Conservation (phyloP, 2,113 vertebrate species). For the Dipodomys stephensi region DNA sequence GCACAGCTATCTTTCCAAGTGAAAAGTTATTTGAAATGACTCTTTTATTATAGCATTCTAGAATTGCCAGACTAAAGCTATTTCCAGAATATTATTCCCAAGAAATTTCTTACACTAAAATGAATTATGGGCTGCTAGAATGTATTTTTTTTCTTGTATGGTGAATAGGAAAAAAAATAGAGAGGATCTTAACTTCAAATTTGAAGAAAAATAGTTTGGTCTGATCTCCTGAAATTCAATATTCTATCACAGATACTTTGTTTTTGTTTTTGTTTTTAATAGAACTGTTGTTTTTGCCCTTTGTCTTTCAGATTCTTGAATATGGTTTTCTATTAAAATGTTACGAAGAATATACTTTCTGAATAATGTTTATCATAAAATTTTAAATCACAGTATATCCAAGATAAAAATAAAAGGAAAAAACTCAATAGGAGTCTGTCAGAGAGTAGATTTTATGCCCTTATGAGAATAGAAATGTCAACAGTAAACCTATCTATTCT, state of each 20-base stretch:
- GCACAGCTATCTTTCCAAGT: slow-evolving; percentile 45
- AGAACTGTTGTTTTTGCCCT: background rate
- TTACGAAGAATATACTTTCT: slow-evolving; percentile 28
- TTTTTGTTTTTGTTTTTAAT: background rate
- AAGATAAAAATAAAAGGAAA: slow-evolving; percentile 62
- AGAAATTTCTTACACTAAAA: slow-evolving; percentile 40
- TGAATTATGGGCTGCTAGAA: background rate
- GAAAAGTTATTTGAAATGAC: slow-evolving; percentile 42
- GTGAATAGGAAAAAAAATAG: slow-evolving; percentile 27
- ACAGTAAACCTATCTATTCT: slow-evolving; percentile 51
- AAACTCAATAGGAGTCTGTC: slow-evolving; percentile 36
- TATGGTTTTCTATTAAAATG: slow-evolving; percentile 49
- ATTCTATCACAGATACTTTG: slow-evolving; percentile 28
- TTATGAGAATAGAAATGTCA: slow-evolving; percentile 53
- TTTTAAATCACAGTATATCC: slow-evolving; percentile 55
- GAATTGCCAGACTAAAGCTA: background rate
- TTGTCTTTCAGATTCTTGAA: slow-evolving; percentile 28
- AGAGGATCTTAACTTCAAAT: slow-evolving; percentile 44
- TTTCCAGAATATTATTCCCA: slow-evolving; percentile 48
- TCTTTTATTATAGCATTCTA: slow-evolving; percentile 53
- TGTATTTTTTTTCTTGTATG: slow-evolving; percentile 24
- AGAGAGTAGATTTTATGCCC: slow-evolving; percentile 42
- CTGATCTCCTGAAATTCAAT: slow-evolving; percentile 47
- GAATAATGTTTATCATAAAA: slow-evolving; percentile 58
- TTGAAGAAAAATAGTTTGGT: slow-evolving; percentile 35